Base-by-base conservation (phyloP, 2,113 vertebrate genomes). In the Aegithalos caudatus region DNA sequence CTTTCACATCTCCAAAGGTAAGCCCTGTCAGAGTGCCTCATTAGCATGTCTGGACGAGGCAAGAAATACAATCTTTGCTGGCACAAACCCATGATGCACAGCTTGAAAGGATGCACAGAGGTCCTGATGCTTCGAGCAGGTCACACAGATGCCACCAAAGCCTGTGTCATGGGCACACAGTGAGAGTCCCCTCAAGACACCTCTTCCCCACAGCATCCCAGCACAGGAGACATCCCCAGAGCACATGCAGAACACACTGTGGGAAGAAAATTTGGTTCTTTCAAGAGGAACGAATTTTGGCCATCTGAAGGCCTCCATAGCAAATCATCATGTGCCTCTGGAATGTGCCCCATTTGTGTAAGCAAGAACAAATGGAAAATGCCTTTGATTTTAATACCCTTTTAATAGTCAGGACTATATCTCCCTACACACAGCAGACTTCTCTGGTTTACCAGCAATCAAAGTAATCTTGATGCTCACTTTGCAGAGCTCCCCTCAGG, bases 121-220 rank as follows among this genome's bases (percentile, higher is more conserved):
- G 38, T 86, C 62, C 65, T 51, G 76, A 42, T 4, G 4, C 76
- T 90, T 50, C 28, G 29, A 88, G 78, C 31, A 44, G 54, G 53
- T 28, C 11, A 0, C 12, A 38, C 51, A 76, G 58, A 23, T 81
- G 37, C 80, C 35, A 35, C 47, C 56, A 56, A 25, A 35, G 4
- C 40, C 38, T 8, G 17, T 53, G 15, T 20, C 70, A 54, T 0
- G 1, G 35, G 16, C 58, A 60, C 44, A 66, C 4, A 38, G n/a
- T 0, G 0, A 91, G 38, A 11, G 1, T 7, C 15, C 4, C 24
- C 50, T 14, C 27, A 27, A 27, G 7, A 66, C 29, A 33, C 33
- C 31, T 50, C 31, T 35, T 67, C 22, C n/a, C 37, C 38, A 28
- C 2, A 2, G n/a, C 50, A 79, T 14, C 45, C 85, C 82, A 69